These are phyloP conservation scores for Crocidura indochinensis DNA, from an alignment of 2,797 vertebrate genomes.

Conservation along the genomic window DNA sequence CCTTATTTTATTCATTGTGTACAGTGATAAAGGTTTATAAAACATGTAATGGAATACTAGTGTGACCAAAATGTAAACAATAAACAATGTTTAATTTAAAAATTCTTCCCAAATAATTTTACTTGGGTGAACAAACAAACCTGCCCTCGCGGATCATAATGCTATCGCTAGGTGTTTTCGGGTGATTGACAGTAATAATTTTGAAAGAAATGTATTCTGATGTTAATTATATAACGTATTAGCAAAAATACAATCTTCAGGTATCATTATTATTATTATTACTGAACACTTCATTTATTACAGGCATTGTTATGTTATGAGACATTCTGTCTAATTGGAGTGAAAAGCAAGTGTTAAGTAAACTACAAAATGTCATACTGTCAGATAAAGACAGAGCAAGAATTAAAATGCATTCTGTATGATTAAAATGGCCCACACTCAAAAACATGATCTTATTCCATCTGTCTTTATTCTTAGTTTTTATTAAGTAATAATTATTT, in stretches of 20 bases:
- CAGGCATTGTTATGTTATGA: neutral
- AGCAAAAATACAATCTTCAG: constrained; percentile 43
- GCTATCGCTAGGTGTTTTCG: constrained; percentile 9
- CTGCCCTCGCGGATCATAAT: neutral
- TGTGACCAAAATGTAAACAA: neutral
- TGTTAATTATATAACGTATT: constrained; percentile 56
- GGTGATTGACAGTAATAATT: neutral
- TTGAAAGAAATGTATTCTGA: constrained; percentile 5
- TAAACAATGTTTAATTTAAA: constrained; percentile 14
- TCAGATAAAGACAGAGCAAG: neutral
- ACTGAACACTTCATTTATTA: constrained; percentile 15
- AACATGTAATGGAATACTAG: constrained; percentile 7
- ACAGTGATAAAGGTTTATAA: neutral
- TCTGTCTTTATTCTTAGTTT: neutral
- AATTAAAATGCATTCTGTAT: constrained; percentile 37
- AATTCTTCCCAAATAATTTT: neutral
- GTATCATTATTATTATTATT: constrained; percentile 2
- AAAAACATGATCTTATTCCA: neutral
- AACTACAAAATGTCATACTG: neutral
- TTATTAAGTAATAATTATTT: neutral
- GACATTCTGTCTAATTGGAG: neutral
- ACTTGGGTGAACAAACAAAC: constrained; percentile 10
- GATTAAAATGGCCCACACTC: neutral
- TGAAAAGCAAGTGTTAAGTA: neutral
- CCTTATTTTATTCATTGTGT: neutral